Conservation (phyloP, 2,797 vertebrate species). For the Cyprinodon diabolis region DNA sequence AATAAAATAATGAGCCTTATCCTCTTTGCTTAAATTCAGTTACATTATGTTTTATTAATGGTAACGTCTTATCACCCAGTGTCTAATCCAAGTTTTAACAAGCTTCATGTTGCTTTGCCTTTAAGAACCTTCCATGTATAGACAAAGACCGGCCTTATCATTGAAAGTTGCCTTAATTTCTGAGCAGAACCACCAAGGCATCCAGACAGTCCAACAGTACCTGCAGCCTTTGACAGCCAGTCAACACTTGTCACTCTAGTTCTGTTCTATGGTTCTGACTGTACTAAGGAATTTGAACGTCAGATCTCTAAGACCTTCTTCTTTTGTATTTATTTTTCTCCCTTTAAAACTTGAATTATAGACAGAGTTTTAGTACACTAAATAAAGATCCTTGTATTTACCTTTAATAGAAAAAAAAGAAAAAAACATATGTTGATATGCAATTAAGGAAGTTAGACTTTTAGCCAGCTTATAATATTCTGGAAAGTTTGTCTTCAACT, state of each 20-base stretch:
- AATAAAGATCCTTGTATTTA: not conserved
- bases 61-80: not conserved
- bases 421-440: not conserved
- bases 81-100: not conserved
- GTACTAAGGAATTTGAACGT: not conserved
- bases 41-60: not conserved
- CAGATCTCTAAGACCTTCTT: not conserved
- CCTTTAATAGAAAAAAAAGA: not conserved
- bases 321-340: not conserved
- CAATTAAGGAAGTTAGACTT: not conserved
- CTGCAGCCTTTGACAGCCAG: too few species aligned
- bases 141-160: too few species aligned
- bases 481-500: not conserved
- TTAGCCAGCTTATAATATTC: not conserved
- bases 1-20: not conserved
- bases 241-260: not conserved
- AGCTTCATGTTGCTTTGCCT: not conserved
- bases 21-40: not conserved
- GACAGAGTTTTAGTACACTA: not conserved
- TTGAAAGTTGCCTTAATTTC: too few species aligned
- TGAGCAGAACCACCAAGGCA: too few species aligned
- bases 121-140: too few species aligned
- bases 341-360: not conserved
- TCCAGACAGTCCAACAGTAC: too few species aligned
- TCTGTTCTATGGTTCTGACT: not conserved